Evolutionary conservation across 2,113 vertebrate species (phyloP), one percentile per base, ranked within the genome.

Genomic region (Upupa epops): DNA sequence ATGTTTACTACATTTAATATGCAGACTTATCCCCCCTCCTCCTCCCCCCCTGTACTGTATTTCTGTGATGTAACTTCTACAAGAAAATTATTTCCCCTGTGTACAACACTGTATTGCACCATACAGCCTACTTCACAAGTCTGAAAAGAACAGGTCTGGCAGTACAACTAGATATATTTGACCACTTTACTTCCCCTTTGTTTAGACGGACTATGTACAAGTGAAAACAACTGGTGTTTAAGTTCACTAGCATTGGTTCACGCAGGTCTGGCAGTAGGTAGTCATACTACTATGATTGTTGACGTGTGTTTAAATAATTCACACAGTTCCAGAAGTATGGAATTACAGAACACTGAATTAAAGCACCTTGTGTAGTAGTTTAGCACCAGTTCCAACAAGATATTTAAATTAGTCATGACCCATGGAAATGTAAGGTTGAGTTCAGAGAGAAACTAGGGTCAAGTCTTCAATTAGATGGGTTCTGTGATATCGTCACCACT

Each of bases 321-420:
- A 59, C 22, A 12, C 78, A 52, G 14, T 80, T 88, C 22, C 64
- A 24, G 29, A 26, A 75, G 51, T 31, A 24, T 77, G 72, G 48
- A 63, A 76, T 86, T 79, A 54, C 15, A 79, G 66, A 76, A 80
- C 88, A 55, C 11, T 72, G 54, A 82, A 48, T 93, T 87, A 55
- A 87, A 96, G 93, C 93, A 96, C 91, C 92, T 86, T 8, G 6
- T 40, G 13, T 88, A 91, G 76, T 90, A 48, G 28, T 83, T 92
- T 91, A 97, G 95, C 96, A 96, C 89, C 92, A 88, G 46, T 91
- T 93, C 70, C 32, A 85, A 11, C 68, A 89, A 81, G 49, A 51
- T 45, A 58, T 61, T 86, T 89, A 49, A 80, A 70, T 42, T 60
- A 52, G 28, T 71, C 15, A 26, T 86, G 65, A 65, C 59, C 59